These are phyloP conservation scores for Ptychoptera albimana DNA, from an alignment of 2,888 invertebrate species.

Conservation along the genomic window DNA sequence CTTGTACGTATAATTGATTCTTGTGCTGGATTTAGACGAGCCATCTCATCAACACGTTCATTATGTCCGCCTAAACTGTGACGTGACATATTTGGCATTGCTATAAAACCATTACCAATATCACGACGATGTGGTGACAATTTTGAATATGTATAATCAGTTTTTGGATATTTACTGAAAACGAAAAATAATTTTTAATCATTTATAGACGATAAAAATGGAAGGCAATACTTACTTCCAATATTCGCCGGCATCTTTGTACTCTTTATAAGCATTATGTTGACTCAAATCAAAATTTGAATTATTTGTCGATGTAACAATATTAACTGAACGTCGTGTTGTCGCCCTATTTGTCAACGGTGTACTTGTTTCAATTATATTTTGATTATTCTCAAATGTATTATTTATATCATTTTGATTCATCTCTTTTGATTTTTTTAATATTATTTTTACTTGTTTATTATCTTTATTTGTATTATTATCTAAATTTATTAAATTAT, in stretches of 20 bases:
- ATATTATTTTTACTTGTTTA: slow-evolving; percentile 4
- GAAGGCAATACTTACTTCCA: slow-evolving; percentile 57
- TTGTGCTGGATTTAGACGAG: slow-evolving; percentile 22
- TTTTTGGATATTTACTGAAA: slow-evolving; percentile 72
- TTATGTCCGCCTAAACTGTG: slow-evolving; percentile 45
- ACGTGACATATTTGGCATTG: slow-evolving; percentile 83
- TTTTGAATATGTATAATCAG: slow-evolving; percentile 78
- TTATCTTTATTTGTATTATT: background rate
- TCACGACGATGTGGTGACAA: slow-evolving; percentile 68
- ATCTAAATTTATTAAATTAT: background rate
- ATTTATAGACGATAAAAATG: background rate
- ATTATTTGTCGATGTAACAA: slow-evolving; percentile 3
- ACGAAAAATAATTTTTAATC: slow-evolving; percentile 6
- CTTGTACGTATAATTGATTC: slow-evolving; percentile 26
- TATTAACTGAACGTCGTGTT: background rate
- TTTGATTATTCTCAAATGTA: slow-evolving; percentile 16
- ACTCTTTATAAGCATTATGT: slow-evolving; percentile 53
- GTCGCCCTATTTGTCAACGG: too few species aligned
- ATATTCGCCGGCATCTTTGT: slow-evolving; percentile 64
- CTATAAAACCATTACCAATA: slow-evolving; percentile 60
- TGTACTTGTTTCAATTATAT: background rate
- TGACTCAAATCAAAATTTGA: slow-evolving; percentile 17
- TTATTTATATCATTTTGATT: slow-evolving; percentile 22
- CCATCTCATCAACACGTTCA: slow-evolving; percentile 32
- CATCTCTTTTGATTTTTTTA: slow-evolving; percentile 20